phyloP scores from a whole-genome alignment of 2,113 vertebrate genomes.

The Pomatorhinus ruficollis region DNA sequence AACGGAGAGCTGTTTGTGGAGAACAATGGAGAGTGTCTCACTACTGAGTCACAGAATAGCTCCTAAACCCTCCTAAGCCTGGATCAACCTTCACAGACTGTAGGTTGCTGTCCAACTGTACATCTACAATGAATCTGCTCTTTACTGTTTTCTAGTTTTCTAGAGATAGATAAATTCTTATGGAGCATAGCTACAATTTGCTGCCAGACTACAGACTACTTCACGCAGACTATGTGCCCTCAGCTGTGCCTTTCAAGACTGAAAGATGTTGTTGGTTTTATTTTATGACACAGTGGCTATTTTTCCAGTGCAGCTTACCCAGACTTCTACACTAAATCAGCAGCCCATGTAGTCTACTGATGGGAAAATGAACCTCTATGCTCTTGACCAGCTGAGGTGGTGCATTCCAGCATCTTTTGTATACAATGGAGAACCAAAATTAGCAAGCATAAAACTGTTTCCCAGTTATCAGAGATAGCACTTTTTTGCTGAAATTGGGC shows the following conservation, averaged over 20 bases:
- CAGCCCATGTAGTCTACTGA: not conserved
- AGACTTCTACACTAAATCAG: not conserved
- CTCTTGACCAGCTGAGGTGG: not conserved
- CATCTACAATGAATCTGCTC: not conserved
- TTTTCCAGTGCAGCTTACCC: not conserved
- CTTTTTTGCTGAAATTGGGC: not conserved
- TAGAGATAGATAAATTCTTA: not conserved
- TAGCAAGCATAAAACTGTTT: not conserved
- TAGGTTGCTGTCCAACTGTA: not conserved
- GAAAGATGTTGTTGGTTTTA: not conserved
- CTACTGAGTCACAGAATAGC: not conserved
- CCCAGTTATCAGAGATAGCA: not conserved
- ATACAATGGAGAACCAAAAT: not conserved
- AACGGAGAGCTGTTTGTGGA: not conserved
- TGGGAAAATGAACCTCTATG: not conserved
- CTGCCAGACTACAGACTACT: not conserved
- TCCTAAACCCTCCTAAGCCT: not conserved
- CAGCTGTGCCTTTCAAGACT: not conserved
- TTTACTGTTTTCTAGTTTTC: not conserved
- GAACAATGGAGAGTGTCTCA: not conserved
- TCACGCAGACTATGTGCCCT: not conserved
- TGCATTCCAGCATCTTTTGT: not conserved
- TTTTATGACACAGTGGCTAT: not conserved
- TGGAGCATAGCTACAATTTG: not conserved
- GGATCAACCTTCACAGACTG: rapidly evolving